Evolutionary conservation across 2,113 vertebrate species (phyloP).

Genomic region (Andinoacara biseriatus): DNA sequence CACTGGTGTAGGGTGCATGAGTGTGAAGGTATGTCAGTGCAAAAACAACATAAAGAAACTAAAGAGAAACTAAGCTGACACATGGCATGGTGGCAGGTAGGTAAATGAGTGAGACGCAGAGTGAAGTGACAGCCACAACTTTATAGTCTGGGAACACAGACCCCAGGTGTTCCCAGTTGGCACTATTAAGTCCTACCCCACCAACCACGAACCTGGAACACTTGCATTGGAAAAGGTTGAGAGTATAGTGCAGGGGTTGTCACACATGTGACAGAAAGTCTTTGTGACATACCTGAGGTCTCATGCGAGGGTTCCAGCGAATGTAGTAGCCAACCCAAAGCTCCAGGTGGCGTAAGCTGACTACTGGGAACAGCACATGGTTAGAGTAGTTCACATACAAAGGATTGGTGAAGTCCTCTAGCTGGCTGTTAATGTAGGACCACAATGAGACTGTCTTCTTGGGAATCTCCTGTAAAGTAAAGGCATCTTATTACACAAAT

Average conservation of each 20-base stretch:
- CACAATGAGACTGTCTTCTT: conserved; percentile 92
- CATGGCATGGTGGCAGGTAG: neutral
- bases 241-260: neutral
- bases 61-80: neutral
- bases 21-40: neutral
- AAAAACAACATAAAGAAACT: neutral
- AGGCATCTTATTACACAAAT: neutral
- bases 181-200: neutral
- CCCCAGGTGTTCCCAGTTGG: neutral
- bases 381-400: conserved; percentile 93
- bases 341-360: conserved; percentile 96
- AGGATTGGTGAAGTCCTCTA: conserved; percentile 96
- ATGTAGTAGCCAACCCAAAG: conserved; percentile 98
- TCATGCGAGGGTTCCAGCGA: conserved; percentile 97
- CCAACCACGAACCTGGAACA: no score
- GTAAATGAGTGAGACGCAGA: neutral
- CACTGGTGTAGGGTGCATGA: neutral
- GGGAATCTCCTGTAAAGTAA: conserved; percentile 84
- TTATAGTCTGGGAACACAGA: neutral
- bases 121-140: neutral
- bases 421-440: conserved; percentile 96
- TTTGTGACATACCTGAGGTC: conserved; percentile 85
- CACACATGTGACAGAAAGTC: neutral
- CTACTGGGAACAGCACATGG: conserved; percentile 94
- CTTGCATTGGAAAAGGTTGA: neutral